Evolutionary conservation across 2,113 vertebrate genomes (phyloP).

Genomic region (Malurus melanocephalus): DNA sequence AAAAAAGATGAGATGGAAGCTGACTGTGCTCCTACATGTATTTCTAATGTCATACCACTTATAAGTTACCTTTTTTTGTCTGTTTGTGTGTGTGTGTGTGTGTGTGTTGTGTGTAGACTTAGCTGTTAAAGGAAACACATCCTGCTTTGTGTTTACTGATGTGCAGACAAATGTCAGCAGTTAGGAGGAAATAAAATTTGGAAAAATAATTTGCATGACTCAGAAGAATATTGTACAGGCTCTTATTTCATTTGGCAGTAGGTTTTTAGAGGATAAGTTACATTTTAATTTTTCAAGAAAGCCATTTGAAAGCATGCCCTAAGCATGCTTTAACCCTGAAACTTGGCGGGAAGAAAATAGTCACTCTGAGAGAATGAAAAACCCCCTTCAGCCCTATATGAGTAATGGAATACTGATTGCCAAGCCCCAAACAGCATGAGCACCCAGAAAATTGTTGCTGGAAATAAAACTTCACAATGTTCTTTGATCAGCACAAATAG

Average conservation of each 20-base stretch:
- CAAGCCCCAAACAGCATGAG: background rate
- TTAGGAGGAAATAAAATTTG: constrained; percentile 36
- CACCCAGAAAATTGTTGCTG: background rate
- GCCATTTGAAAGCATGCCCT: background rate
- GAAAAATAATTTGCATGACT: constrained; percentile 32
- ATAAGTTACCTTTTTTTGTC: constrained; percentile 10
- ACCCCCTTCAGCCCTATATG: background rate
- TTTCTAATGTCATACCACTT: constrained; percentile 69
- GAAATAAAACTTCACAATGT: background rate
- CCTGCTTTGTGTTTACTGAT: constrained; percentile 50
- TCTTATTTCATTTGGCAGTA: constrained; percentile 21
- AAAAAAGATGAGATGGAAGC: constrained; percentile 70
- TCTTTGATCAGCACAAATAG: background rate
- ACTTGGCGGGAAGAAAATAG: background rate
- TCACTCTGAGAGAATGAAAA: background rate
- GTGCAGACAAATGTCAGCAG: constrained; percentile 32
- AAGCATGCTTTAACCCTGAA: background rate
- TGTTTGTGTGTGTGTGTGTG: background rate
- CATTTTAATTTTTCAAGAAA: background rate
- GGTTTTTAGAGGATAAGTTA: background rate
- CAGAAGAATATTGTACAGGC: background rate
- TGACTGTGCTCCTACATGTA: constrained; percentile 52
- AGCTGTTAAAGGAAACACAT: constrained; percentile 51
- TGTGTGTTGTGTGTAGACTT: constrained; percentile 19
- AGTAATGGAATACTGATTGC: constrained; percentile 12